Percentiles rank a stretch among this genome's conserved stretches.
These are phyloP conservation scores for Pammene aurita DNA, from an alignment of 2,888 invertebrate species.

Conservation along the genomic window DNA sequence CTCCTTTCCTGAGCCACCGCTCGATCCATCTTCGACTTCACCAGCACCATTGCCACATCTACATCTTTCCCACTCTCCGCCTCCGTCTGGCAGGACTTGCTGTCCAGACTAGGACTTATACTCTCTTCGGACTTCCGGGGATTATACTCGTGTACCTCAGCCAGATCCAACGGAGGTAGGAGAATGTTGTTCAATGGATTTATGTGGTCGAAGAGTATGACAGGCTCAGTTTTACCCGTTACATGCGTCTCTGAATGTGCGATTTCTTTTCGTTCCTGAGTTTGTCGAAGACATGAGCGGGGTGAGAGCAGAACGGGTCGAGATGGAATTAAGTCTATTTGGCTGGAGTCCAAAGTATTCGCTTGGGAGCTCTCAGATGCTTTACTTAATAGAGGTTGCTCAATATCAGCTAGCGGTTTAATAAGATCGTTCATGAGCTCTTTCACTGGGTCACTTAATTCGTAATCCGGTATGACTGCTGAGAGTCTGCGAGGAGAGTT, in stretches of 20 bases:
- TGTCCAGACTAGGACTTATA: constrained; percentile 8
- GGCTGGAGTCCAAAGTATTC: constrained; percentile 65
- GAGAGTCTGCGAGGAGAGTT: neutral
- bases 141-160: constrained; percentile 59
- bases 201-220: constrained; percentile 64
- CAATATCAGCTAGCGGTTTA: constrained; percentile 63
- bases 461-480: constrained; percentile 65
- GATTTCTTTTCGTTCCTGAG: neutral
- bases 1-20: constrained; percentile 49
- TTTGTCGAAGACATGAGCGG: neutral
- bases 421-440: constrained; percentile 70
- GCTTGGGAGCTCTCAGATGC: constrained; percentile 63
- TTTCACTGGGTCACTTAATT: constrained; percentile 66
- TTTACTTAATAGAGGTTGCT: constrained; percentile 54
- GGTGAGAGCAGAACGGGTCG: constrained; percentile 43
- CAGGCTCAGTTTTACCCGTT: constrained; percentile 8
- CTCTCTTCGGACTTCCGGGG: constrained; percentile 45
- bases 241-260: neutral
- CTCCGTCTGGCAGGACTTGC: constrained; percentile 40
- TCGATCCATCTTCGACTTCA: constrained; percentile 50
- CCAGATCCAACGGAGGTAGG: constrained; percentile 49
- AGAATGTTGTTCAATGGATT: constrained; percentile 73
- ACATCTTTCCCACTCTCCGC: constrained; percentile 41
- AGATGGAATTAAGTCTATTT: constrained; percentile 62
- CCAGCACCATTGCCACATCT: constrained; percentile 34